Base-by-base conservation (phyloP, 2,888 invertebrate species). In the Chalcosyrphus nemorum region DNA sequence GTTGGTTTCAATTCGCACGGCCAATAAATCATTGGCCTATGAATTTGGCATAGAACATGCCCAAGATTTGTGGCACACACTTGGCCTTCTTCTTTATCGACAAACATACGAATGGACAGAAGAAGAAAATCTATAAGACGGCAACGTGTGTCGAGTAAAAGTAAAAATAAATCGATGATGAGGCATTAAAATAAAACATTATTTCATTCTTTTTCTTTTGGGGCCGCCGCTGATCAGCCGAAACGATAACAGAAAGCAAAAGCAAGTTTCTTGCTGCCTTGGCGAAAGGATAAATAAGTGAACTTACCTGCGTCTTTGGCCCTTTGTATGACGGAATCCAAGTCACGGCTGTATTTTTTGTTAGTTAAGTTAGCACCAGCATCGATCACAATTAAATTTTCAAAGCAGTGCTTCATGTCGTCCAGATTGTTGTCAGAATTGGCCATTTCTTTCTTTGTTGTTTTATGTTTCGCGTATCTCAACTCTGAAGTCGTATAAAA, bases 311-410 rank as follows among this genome's bases (percentile, higher is more conserved):
- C 95, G 93, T 97, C 97, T 93, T 96, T 96, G 87, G 97, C 97
- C 92, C 98, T 94, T 92, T 97, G 96, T 86, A 98, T 93, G 6
- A 98, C 97, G 80, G 96, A 95, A 92, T 98, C 97, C 90, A 98
- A 93, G 93, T 98, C 98, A 91, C 97, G 94, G 90, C 95, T 94
- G 92, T 96, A 98, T 92, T 98, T 98, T 92, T 97, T 97, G 92
- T 97, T 97, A 24, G 97, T 97, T 89, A 98, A 93, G 94, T 98
- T 98, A 80, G 97, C 97, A 88, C 97, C 97, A 87, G 97, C 95
- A 92, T 98, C 98, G 87, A 97, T 95, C 72, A 98, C 94, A 92
- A 97, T 96, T 91, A 98, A 95, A 92, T 97, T 97, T 92, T 97
- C 97, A 90, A 96, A 97, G 91, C 96, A 97, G 89, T 95, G 94